Base-by-base conservation (phyloP, 2,797 vertebrate species). In the Orientallactaga sibirica region DNA sequence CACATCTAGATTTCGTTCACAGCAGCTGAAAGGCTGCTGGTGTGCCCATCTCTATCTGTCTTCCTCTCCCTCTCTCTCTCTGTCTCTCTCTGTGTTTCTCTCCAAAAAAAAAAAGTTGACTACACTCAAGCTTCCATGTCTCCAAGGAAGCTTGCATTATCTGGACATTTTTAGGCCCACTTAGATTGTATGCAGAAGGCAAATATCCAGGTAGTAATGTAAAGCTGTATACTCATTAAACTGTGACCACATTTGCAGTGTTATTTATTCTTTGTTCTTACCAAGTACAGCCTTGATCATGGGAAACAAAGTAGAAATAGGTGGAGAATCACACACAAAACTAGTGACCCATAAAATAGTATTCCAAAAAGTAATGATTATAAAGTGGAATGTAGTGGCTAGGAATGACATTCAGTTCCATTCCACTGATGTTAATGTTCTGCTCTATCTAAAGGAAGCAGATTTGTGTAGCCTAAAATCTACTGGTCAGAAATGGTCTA, bases 161-260 rank as follows among this genome's bases (percentile, higher is more conserved):
- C 80, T 92, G 93, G 73, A 79, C 91, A 94, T 91, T 92, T 88
- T 97, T 73, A 95, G 94, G 88, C 96, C 95, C 0, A 64, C 83
- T 91, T 15, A 8, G 74, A 70, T 92, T 95, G 77, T 96, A 94
- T 94, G 94, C 96, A 90, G 75, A 97, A 88, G 94, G 91, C 90
- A 97, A 96, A 95, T 86, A 95, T 43, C 0, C 8, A 95, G 94
- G 91, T 0, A 20, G 55, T 79, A 92, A 82, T 41, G 86, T 18
- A 37, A 94, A 93, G 86, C 58, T 67, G 0, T 67, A 68, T 11
- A 14, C 0, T 41, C 86, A 86, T 75, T 90, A 97, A 92, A 88
- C 74, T 70, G 94, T 96, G 86, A 83, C 79, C 95, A 91, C 10
- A 75, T 82, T 80, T 91, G 78, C 5, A 0, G 52, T 86, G 64